phyloP scores from a whole-genome alignment of 2,797 vertebrate species.

The Arctocebus calabarensis region DNA sequence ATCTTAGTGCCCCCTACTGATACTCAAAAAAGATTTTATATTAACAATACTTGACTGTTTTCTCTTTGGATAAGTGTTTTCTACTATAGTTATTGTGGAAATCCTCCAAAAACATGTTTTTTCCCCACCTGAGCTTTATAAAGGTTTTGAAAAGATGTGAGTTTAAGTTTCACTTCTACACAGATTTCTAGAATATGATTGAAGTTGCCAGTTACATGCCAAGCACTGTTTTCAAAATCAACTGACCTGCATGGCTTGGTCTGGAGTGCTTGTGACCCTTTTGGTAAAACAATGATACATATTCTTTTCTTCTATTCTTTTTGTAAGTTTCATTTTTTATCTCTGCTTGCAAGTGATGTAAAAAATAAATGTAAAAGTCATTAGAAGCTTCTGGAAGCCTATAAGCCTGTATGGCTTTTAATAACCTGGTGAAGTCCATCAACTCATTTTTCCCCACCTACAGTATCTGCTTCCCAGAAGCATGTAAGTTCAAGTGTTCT shows the following conservation, averaged over 20 bases:
- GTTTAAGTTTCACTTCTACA: background rate
- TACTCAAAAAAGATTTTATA: background rate
- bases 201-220: background rate
- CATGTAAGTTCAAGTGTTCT: background rate
- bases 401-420: background rate
- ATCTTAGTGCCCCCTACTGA: conserved; percentile 68
- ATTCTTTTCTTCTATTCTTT: background rate
- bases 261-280: background rate
- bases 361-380: background rate
- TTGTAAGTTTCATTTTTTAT: background rate
- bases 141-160: background rate
- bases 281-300: background rate
- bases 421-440: background rate
- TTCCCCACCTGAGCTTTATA: background rate
- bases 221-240: background rate
- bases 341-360: background rate
- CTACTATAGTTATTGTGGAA: background rate
- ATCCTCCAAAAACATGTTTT: background rate
- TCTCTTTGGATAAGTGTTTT: background rate
- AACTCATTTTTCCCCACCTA: accelerated
- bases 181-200: background rate
- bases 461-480: background rate
- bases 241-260: background rate
- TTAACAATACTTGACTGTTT: background rate
- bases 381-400: background rate